Evolutionary conservation across 1,140 invertebrate genomes (phyloP), one percentile per base, ranked within the genome.

Genomic region (Phortica variegata): DNA sequence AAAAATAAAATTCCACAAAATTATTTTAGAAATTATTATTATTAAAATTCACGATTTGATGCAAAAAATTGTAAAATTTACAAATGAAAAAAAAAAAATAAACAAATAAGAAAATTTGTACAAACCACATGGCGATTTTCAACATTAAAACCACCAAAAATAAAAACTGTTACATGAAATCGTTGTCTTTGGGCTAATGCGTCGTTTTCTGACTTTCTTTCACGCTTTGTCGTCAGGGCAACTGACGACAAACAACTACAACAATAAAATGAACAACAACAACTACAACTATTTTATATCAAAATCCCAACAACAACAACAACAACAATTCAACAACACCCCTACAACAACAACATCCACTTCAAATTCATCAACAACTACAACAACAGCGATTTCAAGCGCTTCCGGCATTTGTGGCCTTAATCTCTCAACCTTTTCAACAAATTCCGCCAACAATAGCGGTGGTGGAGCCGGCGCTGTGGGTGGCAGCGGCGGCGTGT

Each of bases 181-280:
- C 60, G 65, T 69, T 69, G 65, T 69, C 52, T 63, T 66, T 75
- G 72, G 72, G 69, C 72, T 75, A 75, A 75, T 75, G 57, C 72
- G 69, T 62, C 72, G 72, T 75, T 73, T 75, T 75, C 61, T 73
- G 69, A 63, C 61, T 73, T 74, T 74, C 58, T 73, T 73, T 52
- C 62, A 61, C 53, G 66, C 49, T 34, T 73, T 75, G 73, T 76
- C 73, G 73, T 76, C 73, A 76, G 73, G 73, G 74, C 65, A 75
- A 63, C 73, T 76, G 73, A 76, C 73, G 73, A 69, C 73, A 74
- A 74, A 68, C 42, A 65, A 43, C 47, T 54, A 61, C 50, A 56
- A 52, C 56, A 52, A 65, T 51, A 54, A 41, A 5, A 6, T n/a
- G 40, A 43, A 39, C 31, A 45, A 45, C 44, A 18, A 50, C 44